phyloP scores from a whole-genome alignment of 1,140 invertebrate genomes.

The Lasaia peninsularis region DNA sequence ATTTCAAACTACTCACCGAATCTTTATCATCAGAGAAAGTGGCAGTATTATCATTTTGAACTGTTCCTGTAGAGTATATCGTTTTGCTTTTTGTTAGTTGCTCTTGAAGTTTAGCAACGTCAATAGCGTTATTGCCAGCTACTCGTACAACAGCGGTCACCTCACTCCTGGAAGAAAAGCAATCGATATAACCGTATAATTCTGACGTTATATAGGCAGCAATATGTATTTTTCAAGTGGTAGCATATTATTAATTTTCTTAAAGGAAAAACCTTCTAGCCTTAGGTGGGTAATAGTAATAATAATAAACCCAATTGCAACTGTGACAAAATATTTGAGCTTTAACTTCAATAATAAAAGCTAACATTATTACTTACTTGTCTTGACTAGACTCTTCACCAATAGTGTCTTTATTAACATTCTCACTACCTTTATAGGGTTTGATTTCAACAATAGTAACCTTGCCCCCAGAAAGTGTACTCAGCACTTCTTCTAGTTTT shows the following conservation, averaged over 20 bases:
- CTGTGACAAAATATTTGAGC: too few relatives aligned
- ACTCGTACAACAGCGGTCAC: conserved; percentile 86
- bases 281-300: too few relatives aligned
- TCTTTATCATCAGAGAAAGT: conserved; percentile 45
- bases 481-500: conserved; percentile 84
- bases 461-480: conserved; percentile 85
- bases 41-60: conserved; percentile 40
- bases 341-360: background rate
- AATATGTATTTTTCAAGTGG: too few relatives aligned
- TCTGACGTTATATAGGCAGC: too few relatives aligned
- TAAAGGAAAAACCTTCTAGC: too few relatives aligned
- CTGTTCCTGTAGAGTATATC: conserved; percentile 43
- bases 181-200: too few relatives aligned
- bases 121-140: conserved; percentile 82
- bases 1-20: conserved; percentile 41
- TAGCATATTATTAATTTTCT: too few relatives aligned
- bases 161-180: conserved; percentile 80
- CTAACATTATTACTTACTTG: conserved; percentile 46
- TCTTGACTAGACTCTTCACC: conserved; percentile 62
- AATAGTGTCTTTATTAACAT: conserved; percentile 67
- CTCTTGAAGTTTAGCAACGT: conserved; percentile 82
- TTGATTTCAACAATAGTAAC: conserved; percentile 86
- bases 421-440: conserved; percentile 79
- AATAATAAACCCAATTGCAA: too few relatives aligned
- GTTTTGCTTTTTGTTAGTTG: conserved; percentile 78